phyloP scores from a whole-genome alignment of 2,113 vertebrate genomes.

The Lasiurus cinereus region DNA sequence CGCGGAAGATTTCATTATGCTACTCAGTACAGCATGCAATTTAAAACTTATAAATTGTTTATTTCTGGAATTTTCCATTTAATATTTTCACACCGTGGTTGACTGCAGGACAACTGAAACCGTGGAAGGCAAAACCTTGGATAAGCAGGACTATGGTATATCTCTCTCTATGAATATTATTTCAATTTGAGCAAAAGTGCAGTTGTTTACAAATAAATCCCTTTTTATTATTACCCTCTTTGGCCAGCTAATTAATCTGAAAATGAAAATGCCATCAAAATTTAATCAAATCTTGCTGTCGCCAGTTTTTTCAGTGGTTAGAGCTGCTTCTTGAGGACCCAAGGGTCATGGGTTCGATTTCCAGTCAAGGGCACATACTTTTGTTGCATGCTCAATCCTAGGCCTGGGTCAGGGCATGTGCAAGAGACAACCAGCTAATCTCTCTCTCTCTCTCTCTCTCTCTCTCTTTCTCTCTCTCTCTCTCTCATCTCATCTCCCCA shows the following conservation, averaged over 20 bases:
- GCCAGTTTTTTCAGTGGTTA: too few relatives aligned
- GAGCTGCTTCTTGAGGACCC: too few relatives aligned
- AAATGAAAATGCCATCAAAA: neutral
- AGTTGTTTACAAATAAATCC: constrained; percentile 7
- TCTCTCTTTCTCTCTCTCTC: too few relatives aligned
- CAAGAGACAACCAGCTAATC: too few relatives aligned
- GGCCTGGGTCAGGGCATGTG: too few relatives aligned
- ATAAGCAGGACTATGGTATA: neutral
- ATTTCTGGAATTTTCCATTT: neutral
- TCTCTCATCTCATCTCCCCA: too few relatives aligned
- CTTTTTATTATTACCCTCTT: neutral
- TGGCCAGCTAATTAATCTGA: neutral
- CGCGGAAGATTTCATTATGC: too few relatives aligned
- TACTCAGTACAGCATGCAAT: neutral
- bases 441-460: too few relatives aligned
- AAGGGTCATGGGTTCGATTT: too few relatives aligned
- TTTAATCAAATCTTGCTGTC: neutral
- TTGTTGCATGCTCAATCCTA: too few relatives aligned
- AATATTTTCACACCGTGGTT: neutral
- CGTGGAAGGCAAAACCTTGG: neutral
- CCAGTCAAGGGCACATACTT: too few relatives aligned
- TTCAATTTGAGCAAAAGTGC: neutral
- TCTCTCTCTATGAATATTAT: neutral
- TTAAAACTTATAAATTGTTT: neutral
- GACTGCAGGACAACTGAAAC: neutral